These are phyloP conservation scores for Callipepla californica DNA, from an alignment of 2,113 vertebrate genomes.

Conservation along the genomic window DNA sequence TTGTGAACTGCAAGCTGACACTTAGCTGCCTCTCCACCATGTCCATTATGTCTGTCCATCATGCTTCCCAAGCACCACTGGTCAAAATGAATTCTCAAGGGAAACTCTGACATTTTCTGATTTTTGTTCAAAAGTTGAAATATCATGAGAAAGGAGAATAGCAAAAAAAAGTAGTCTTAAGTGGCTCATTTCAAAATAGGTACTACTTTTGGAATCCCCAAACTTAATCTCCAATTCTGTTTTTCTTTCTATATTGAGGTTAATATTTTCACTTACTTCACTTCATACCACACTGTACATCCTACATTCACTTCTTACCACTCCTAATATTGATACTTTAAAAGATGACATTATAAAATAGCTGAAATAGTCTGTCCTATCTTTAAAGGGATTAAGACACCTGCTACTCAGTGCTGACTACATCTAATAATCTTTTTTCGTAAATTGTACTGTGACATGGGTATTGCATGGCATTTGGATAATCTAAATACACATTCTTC, in stretches of 20 bases:
- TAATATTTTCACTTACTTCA: neutral
- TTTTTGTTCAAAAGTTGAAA: neutral
- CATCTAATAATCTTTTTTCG: constrained; percentile 7
- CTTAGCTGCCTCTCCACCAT: neutral
- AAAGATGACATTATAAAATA: constrained; percentile 15
- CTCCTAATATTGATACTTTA: neutral
- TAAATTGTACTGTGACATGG: constrained; percentile 15
- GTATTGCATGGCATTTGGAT: neutral
- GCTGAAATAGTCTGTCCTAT: constrained; percentile 35
- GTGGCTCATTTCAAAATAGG: neutral
- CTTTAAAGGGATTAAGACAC: constrained; percentile 55
- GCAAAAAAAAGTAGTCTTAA: neutral
- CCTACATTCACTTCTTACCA: neutral
- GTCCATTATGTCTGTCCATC: neutral
- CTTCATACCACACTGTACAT: neutral
- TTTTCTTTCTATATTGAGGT: neutral
- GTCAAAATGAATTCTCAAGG: neutral
- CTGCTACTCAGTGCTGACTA: constrained; percentile 47
- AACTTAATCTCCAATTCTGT: neutral
- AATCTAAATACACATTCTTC: constrained; percentile 1
- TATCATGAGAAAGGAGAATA: neutral
- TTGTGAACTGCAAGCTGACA: neutral
- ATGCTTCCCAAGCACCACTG: neutral
- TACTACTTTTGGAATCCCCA: neutral
- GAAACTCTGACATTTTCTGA: neutral